A percentile compares a stretch with the other conserved stretches of the same genome.
Conservation (phyloP, 2,888 invertebrate genomes). For the Ellobium chinense region DNA sequence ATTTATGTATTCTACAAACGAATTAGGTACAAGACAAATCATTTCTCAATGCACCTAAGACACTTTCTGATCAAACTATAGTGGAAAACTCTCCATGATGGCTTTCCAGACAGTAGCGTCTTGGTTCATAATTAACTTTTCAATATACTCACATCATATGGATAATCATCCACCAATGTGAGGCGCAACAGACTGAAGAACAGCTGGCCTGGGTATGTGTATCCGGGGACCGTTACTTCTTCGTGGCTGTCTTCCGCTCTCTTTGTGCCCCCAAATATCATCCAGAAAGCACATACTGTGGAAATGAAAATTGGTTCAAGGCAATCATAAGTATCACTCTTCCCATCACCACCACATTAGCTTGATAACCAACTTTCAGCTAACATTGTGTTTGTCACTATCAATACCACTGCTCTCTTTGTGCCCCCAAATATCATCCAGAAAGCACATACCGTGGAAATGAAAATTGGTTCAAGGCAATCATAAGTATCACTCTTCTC, state of each 20-base stretch:
- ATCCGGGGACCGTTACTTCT: conserved; percentile 56
- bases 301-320: conserved; percentile 28
- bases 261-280: conserved; percentile 76
- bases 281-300: conserved; percentile 77
- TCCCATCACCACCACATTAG: no score
- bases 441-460: conserved; percentile 72
- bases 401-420: conserved; percentile 63
- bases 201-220: conserved; percentile 57
- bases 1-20: no score
- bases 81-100: no score
- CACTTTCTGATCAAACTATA: no score
- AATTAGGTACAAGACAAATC: no score
- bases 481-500: no score
- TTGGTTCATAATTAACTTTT: background rate
- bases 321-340: no score
- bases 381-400: no score
- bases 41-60: no score
- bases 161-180: conserved; percentile 78
- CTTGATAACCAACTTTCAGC: no score
- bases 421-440: conserved; percentile 77
- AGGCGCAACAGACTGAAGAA: conserved; percentile 74
- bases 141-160: conserved; percentile 70
- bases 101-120: no score
- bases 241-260: conserved; percentile 51
- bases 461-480: no score